Evolutionary conservation across 92 coral and sea anemone species (phyloP).

Genomic region (Phenganax marumi): DNA sequence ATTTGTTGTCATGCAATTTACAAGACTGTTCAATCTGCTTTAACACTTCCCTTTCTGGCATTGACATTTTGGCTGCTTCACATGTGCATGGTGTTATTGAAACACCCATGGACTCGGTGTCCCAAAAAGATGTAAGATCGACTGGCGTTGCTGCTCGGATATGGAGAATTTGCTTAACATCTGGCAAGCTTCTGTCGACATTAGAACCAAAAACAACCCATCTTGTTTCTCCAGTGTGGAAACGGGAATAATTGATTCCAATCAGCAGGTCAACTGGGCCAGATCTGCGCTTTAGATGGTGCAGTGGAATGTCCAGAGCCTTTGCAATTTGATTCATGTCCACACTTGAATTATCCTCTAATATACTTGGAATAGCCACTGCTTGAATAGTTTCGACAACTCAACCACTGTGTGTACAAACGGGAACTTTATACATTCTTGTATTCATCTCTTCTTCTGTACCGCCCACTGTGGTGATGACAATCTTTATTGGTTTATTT

Average conservation of each 20-base stretch:
- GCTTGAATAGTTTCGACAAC: conserved; percentile 54
- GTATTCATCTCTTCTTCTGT: not conserved
- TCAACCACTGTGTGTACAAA: conserved; percentile 1
- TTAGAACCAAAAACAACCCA: conserved; percentile 56
- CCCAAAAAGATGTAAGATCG: conserved; percentile 46
- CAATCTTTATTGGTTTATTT: conserved; percentile 12
- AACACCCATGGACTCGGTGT: conserved; percentile 56
- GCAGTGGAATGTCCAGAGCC: conserved; percentile 27
- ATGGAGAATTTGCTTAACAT: conserved; percentile 39
- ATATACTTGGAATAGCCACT: conserved; percentile 59
- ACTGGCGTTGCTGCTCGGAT: conserved; percentile 55
- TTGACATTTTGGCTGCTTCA: conserved; percentile 42
- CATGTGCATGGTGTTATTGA: conserved; percentile 50
- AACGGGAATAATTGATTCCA: conserved; percentile 57
- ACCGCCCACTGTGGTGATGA: conserved; percentile 1
- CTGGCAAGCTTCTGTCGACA: conserved; percentile 5
- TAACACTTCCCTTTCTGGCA: conserved; percentile 32
- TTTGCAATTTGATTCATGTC: conserved; percentile 39
- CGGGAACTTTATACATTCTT: conserved; percentile 45
- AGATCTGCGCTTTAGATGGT: conserved; percentile 36
- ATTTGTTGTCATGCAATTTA: conserved; percentile 35
- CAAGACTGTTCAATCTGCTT: conserved; percentile 47
- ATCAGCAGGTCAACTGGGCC: conserved; percentile 56
- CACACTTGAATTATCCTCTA: conserved; percentile 31
- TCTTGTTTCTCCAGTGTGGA: conserved; percentile 61